Evolutionary conservation across 2,888 invertebrate species (phyloP).

Genomic region (Coenonympha glycerion): DNA sequence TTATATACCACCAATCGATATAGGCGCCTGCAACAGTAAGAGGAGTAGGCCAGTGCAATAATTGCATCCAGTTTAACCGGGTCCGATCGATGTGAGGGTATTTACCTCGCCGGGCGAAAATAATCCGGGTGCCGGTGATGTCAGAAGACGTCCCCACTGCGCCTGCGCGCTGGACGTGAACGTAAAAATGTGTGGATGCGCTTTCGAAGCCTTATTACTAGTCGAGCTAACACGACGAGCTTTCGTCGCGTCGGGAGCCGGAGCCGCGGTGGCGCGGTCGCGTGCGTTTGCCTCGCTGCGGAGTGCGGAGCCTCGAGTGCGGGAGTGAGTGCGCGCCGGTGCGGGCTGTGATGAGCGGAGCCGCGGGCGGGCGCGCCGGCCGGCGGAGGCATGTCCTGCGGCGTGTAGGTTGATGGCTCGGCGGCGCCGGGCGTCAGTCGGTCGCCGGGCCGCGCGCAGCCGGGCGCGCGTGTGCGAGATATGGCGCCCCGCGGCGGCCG

Average conservation of each 20-base stretch:
- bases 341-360: slow-evolving; percentile 30
- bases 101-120: slow-evolving; percentile 75
- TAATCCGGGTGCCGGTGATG: slow-evolving; percentile 74
- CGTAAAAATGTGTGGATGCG: slow-evolving; percentile 40
- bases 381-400: slow-evolving; percentile 36
- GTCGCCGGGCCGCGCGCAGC: slow-evolving; percentile 69
- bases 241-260: slow-evolving; percentile 31
- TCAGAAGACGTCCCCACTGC: slow-evolving; percentile 50
- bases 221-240: slow-evolving; percentile 34
- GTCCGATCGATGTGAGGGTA: slow-evolving; percentile 75
- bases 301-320: slow-evolving; percentile 28
- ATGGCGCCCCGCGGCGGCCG: slow-evolving; percentile 75
- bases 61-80: slow-evolving; percentile 74
- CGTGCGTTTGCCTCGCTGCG: slow-evolving; percentile 30
- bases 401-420: slow-evolving; percentile 38
- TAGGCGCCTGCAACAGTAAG: slow-evolving; percentile 52
- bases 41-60: slow-evolving; percentile 72
- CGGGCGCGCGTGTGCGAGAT: slow-evolving; percentile 61
- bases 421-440: slow-evolving; percentile 49
- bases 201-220: slow-evolving; percentile 40
- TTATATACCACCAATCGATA: slow-evolving; percentile 28
- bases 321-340: slow-evolving; percentile 25
- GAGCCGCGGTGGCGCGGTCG: slow-evolving; percentile 26
- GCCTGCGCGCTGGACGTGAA: slow-evolving; percentile 35
- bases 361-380: slow-evolving; percentile 31